phyloP scores from a whole-genome alignment of 2,888 invertebrate species.

The Nesidiocoris tenuis region DNA sequence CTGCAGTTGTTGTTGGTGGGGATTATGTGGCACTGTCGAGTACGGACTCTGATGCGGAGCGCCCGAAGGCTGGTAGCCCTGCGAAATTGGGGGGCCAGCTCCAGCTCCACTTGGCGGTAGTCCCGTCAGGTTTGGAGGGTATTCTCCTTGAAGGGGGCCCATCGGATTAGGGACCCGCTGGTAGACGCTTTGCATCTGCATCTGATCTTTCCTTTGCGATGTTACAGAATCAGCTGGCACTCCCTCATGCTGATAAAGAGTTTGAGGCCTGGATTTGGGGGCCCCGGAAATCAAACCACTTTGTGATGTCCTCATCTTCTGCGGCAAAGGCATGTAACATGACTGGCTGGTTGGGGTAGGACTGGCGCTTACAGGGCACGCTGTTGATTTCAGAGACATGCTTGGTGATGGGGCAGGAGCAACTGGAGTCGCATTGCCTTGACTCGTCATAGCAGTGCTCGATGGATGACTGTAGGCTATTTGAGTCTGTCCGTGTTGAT shows the following conservation, averaged over 20 bases:
- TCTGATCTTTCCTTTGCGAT: constrained; percentile 46
- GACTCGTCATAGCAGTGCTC: constrained; percentile 15
- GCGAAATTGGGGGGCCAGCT: not conserved
- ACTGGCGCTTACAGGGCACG: constrained; percentile 19
- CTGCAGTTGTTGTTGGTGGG: constrained; percentile 17
- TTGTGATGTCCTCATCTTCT: constrained; percentile 43
- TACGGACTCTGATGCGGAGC: constrained; percentile 25
- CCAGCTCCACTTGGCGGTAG: not conserved
- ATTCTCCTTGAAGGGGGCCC: constrained; percentile 53
- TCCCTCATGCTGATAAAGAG: constrained; percentile 50
- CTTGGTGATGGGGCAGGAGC: constrained; percentile 43
- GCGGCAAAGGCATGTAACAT: constrained; percentile 47
- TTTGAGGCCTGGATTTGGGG: constrained; percentile 47
- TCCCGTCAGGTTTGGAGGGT: constrained; percentile 38
- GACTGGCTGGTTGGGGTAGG: constrained; percentile 31
- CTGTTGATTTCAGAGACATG: constrained; percentile 44
- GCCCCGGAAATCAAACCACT: constrained; percentile 27
- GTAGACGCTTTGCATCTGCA: constrained; percentile 46
- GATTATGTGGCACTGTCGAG: constrained; percentile 15
- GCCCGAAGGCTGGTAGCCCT: constrained; percentile 4
- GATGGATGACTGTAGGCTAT: constrained; percentile 32
- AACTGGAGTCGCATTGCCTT: constrained; percentile 29
- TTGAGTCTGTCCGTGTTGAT: constrained; percentile 21
- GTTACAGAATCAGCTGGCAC: constrained; percentile 44
- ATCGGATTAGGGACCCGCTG: constrained; percentile 49